Conservation (phyloP, 2,797 vertebrate genomes). For the Syncerus caffer region DNA sequence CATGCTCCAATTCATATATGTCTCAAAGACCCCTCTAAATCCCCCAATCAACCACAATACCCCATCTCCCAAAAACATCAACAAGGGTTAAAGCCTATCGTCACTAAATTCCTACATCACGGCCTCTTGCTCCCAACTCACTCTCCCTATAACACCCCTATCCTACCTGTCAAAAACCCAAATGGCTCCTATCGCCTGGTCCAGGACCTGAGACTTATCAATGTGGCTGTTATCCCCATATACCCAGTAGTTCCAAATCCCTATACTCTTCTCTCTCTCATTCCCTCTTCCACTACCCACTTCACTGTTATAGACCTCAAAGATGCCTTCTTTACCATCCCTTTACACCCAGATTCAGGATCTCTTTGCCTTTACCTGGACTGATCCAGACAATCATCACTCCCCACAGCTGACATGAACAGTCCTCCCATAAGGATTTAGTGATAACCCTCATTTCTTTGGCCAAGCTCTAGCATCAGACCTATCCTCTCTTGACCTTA, state of each 20-base stretch:
- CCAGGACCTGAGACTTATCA: background rate
- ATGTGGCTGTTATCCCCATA: background rate
- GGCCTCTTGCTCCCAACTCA: background rate
- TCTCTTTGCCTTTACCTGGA: background rate
- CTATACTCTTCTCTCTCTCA: background rate
- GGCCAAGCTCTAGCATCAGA: background rate
- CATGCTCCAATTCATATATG: background rate
- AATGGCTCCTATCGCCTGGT: background rate
- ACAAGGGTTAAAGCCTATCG: background rate
- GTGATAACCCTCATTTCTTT: background rate
- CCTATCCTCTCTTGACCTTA: background rate
- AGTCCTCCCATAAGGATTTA: background rate
- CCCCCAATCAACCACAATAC: background rate
- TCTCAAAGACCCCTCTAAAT: background rate
- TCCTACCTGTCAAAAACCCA: background rate
- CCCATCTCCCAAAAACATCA: background rate
- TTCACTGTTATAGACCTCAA: background rate
- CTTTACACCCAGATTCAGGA: background rate
- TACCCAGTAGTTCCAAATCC: background rate
- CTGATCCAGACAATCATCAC: background rate
- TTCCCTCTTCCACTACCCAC: background rate
- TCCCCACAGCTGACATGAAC: background rate
- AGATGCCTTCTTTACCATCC: background rate
- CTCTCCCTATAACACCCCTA: background rate
- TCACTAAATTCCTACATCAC: fast-evolving